A percentile compares a stretch with the other conserved stretches of the same genome.
Evolutionary conservation across 2,113 vertebrate genomes (phyloP).

Genomic region (Oreochromis tanganicae): DNA sequence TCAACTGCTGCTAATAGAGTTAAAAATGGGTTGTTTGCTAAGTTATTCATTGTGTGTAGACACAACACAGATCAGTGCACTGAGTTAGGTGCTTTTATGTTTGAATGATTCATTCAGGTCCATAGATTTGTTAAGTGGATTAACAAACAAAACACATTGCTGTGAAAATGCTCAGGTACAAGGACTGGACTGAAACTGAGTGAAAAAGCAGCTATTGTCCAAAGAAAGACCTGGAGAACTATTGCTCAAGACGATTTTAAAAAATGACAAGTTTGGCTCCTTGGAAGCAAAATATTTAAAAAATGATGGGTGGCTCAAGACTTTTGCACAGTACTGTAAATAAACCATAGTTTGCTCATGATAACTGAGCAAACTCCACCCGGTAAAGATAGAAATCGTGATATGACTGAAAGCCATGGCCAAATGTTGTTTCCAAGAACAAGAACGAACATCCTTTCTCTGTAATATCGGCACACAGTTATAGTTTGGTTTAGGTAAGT

Average conservation of each 20-base stretch:
- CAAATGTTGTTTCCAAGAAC: not conserved
- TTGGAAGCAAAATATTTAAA: not conserved
- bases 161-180: not conserved
- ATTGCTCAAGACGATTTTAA: not conserved
- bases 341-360: not conserved
- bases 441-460: not conserved
- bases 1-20: not conserved
- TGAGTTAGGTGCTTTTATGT: not conserved
- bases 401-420: accelerated
- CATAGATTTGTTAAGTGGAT: not conserved
- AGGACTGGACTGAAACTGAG: not conserved
- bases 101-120: not conserved
- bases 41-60: not conserved
- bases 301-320: not conserved
- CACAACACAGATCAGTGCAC: not conserved
- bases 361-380: not conserved
- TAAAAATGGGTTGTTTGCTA: not conserved
- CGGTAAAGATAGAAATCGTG: accelerated
- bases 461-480: not conserved
- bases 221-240: not conserved
- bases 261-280: accelerated
- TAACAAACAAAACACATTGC: not conserved
- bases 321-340: not conserved
- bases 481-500: accelerated
- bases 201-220: accelerated